Evolutionary conservation across 2,888 invertebrate genomes (phyloP).

Genomic region (Microplitis deprimator): DNA sequence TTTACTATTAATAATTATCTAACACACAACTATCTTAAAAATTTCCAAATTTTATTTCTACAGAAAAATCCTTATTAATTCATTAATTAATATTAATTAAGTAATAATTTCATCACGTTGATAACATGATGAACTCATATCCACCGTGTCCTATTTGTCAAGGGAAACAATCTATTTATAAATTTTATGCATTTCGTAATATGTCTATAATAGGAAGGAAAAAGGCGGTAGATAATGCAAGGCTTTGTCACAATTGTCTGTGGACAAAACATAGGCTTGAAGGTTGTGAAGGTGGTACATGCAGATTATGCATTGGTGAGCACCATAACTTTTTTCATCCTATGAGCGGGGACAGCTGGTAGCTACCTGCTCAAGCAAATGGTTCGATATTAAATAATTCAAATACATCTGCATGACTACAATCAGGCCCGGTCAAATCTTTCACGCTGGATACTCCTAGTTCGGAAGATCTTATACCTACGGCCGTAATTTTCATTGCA

Average conservation of each 20-base stretch:
- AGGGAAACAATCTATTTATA: not conserved
- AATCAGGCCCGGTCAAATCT: not conserved
- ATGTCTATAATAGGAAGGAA: not conserved
- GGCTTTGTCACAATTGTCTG: slow-evolving; percentile 35
- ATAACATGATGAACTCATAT: too few relatives aligned
- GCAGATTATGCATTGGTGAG: not conserved
- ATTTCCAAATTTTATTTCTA: too few relatives aligned
- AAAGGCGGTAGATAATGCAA: not conserved
- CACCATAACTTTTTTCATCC: slow-evolving; percentile 21
- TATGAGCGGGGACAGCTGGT: not conserved
- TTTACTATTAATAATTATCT: too few relatives aligned
- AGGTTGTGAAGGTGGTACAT: not conserved
- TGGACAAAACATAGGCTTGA: slow-evolving; percentile 10
- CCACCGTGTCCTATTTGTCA: slow-evolving; percentile 2
- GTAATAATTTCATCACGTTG: too few relatives aligned
- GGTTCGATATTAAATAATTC: too few relatives aligned
- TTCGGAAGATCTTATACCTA: not conserved
- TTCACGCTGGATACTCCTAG: not conserved
- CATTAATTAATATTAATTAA: too few relatives aligned
- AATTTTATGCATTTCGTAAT: not conserved
- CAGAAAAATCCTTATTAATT: too few relatives aligned
- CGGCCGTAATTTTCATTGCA: not conserved
- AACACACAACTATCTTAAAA: too few relatives aligned
- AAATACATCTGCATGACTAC: not conserved
- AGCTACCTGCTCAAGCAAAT: not conserved